These are phyloP conservation scores for Cyrtorhinus lividipennis DNA, from an alignment of 1,140 invertebrate genomes.

Conservation along the genomic window DNA sequence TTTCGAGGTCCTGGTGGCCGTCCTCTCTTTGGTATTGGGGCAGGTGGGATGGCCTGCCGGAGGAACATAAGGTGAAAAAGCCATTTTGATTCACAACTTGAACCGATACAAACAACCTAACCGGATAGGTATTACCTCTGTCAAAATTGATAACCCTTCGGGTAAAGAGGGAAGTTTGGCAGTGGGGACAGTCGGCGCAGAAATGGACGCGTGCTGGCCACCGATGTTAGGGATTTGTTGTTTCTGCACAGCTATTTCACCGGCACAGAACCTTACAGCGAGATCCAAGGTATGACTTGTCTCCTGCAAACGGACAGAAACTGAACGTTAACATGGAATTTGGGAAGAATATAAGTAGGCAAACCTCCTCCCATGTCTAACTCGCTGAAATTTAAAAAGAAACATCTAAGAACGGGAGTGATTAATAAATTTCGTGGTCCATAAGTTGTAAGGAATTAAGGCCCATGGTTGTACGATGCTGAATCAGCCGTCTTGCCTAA, in stretches of 20 bases:
- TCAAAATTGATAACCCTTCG: background rate
- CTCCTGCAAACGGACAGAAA: background rate
- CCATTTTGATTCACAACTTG: background rate
- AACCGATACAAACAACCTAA: too few relatives aligned
- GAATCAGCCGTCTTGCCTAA: too few relatives aligned
- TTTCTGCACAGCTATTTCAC: background rate
- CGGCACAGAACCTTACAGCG: background rate
- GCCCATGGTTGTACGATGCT: too few relatives aligned
- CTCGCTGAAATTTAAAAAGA: too few relatives aligned
- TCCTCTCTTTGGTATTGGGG: background rate
- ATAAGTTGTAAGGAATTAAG: too few relatives aligned
- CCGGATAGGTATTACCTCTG: background rate
- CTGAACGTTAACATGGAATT: too few relatives aligned
- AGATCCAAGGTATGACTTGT: background rate
- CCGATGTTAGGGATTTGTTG: too few relatives aligned
- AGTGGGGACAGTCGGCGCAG: background rate
- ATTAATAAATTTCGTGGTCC: too few relatives aligned
- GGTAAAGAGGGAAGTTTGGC: background rate
- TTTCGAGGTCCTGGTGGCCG: background rate
- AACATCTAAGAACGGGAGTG: too few relatives aligned
- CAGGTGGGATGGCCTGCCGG: background rate
- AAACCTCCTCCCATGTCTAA: too few relatives aligned
- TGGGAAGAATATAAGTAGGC: too few relatives aligned
- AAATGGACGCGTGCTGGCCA: too few relatives aligned
- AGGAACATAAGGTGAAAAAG: background rate